Evolutionary conservation across 2,888 invertebrate genomes (phyloP).

Genomic region (Drosophila sordidula): DNA sequence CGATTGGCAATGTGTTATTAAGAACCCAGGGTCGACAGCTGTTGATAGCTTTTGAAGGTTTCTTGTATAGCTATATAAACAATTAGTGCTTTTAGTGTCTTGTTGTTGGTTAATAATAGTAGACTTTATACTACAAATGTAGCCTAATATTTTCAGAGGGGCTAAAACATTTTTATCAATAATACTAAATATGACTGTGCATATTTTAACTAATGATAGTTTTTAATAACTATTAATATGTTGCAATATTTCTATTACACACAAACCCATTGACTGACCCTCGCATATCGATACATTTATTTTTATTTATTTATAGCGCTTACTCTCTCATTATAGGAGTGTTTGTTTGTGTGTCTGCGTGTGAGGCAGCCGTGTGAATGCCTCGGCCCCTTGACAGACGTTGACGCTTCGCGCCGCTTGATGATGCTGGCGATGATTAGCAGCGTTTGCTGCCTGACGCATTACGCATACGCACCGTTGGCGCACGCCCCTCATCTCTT

Average conservation of each 20-base stretch:
- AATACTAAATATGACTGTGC: too few species aligned
- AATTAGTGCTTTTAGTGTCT: too few species aligned
- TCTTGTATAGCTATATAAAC: too few species aligned
- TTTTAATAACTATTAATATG: neutral
- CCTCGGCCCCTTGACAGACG: constrained; percentile 50
- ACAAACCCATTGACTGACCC: constrained; percentile 14
- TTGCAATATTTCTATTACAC: neutral
- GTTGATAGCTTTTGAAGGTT: too few species aligned
- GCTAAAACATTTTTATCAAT: too few species aligned
- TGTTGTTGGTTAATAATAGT: too few species aligned
- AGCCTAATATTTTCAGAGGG: too few species aligned
- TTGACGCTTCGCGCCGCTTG: constrained; percentile 53
- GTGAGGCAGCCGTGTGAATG: constrained; percentile 43
- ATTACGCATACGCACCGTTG: constrained; percentile 68
- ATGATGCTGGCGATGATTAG: constrained; percentile 58
- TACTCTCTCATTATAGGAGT: constrained; percentile 6
- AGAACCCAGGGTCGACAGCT: too few species aligned
- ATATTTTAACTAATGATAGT: too few species aligned
- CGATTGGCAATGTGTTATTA: too few species aligned
- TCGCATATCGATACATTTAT: constrained; percentile 26
- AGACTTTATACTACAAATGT: too few species aligned
- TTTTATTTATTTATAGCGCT: constrained; percentile 34
- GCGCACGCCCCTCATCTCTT: neutral
- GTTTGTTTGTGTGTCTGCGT: constrained; percentile 6
- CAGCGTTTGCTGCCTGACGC: constrained; percentile 32